Percentiles rank a stretch among this genome's conserved stretches.
Evolutionary conservation across 2,888 invertebrate species (phyloP).

Genomic region (Synanthedon myopaeformis): DNA sequence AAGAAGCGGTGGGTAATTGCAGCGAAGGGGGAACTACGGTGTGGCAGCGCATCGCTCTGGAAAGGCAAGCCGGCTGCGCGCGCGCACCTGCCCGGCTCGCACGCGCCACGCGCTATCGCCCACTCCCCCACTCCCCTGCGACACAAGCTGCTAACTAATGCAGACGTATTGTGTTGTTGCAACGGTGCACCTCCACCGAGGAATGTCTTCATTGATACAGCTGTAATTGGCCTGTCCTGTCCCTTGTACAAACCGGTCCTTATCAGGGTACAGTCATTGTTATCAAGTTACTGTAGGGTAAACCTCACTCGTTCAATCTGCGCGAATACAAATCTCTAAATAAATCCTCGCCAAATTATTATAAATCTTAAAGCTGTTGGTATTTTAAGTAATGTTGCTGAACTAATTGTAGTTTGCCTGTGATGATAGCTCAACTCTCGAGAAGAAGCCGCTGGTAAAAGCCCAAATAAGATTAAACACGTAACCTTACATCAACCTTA

Average conservation of each 20-base stretch:
- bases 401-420: too few relatives aligned
- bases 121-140: slow-evolving; percentile 13
- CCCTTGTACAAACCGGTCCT: slow-evolving; percentile 14
- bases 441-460: too few relatives aligned
- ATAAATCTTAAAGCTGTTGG: too few relatives aligned
- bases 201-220: slow-evolving; percentile 21
- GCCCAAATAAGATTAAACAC: too few relatives aligned
- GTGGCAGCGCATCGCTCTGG: slow-evolving; percentile 26
- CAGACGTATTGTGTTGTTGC: slow-evolving; percentile 10
- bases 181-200: slow-evolving; percentile 8
- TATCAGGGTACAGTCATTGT: slow-evolving; percentile 15
- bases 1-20: slow-evolving; percentile 36
- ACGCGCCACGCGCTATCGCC: slow-evolving; percentile 18
- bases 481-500: too few relatives aligned
- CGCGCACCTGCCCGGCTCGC: slow-evolving; percentile 47
- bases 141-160: slow-evolving; percentile 5
- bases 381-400: too few relatives aligned
- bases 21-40: slow-evolving; percentile 41
- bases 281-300: too few relatives aligned
- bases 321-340: too few relatives aligned
- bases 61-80: slow-evolving; percentile 50
- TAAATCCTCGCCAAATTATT: too few relatives aligned
- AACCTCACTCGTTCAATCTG: too few relatives aligned
- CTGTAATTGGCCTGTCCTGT: slow-evolving; percentile 12
- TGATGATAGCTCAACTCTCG: too few relatives aligned